Evolutionary conservation across 1,140 invertebrate species (phyloP), one percentile per base, ranked within the genome.

Genomic region (Rhagoletis zephyria): DNA sequence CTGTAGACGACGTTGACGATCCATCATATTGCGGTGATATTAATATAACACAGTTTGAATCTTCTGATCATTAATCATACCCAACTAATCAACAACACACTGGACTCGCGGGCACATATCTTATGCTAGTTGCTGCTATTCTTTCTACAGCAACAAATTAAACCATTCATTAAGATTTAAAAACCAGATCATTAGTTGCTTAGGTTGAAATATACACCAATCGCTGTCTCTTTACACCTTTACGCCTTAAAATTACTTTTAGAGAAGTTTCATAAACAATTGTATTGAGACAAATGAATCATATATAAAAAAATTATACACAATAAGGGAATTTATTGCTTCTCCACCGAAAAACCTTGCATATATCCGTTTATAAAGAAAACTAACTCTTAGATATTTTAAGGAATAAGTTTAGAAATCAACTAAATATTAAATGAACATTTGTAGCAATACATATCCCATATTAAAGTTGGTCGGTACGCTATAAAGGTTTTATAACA

Each of bases 231-330:
- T 86, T 87, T 42, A 87, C 86, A 70, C 64, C 86, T 87, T 70
- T 67, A 87, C 5, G 59, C 86, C 86, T 87, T 87, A 42, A 87
- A 87, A 87, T 87, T 87, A 87, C 86, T 87, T 67, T 87, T 30
- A 67, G 67, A 87, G 51, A 63, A 63, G 45, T 87, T 87, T 48
- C 59, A 87, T 70, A 65, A 87, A 70, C 86, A 87, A 51, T 85
- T 45, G 61, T 67, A 81, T 70, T 70, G 67, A 45, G 3, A 63
- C 85, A 60, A 85, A 63, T 42, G 16, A 45, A 85, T 16, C 85
- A 85, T 16, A 30, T 63, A 12, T 10, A 2, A 59, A 59, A 59
- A 63, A 63, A 85, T 63, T 42, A 40, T 42, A 63, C 19, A 85
- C 42, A 30, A 60, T 81, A 51, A 51, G 64, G n/a, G 74, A 77